phyloP scores from a whole-genome alignment of 2,888 invertebrate genomes.

The Pyralis farinalis region DNA sequence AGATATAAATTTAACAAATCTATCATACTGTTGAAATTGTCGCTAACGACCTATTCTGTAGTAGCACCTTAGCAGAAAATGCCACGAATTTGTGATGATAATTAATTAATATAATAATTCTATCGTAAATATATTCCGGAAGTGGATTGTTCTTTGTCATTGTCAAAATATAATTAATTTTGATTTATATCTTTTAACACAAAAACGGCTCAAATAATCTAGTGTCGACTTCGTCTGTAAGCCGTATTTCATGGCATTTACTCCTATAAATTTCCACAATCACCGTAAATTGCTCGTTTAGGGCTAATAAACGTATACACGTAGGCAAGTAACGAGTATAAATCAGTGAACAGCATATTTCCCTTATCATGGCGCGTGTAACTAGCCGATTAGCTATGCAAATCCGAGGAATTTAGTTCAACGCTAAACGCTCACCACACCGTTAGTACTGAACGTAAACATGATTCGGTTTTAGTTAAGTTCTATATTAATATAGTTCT shows the following conservation, averaged over 20 bases:
- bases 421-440: constrained; percentile 40
- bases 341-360: constrained; percentile 55
- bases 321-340: constrained; percentile 33
- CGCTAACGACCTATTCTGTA: too few species aligned
- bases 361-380: constrained; percentile 48
- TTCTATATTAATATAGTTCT: too few species aligned
- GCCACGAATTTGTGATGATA: too few species aligned
- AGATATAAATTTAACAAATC: too few species aligned
- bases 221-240: not conserved
- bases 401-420: constrained; percentile 49
- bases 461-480: too few species aligned
- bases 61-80: too few species aligned
- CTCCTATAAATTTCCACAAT: constrained; percentile 19
- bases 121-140: too few species aligned
- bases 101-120: too few species aligned
- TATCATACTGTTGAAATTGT: too few species aligned
- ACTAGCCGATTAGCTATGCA: constrained; percentile 59
- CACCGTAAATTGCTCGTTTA: constrained; percentile 39
- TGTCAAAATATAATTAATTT: too few species aligned
- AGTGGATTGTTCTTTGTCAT: too few species aligned
- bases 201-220: constrained; percentile 4
- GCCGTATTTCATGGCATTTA: not conserved
- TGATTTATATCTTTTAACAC: not conserved
- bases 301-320: constrained; percentile 41
- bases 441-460: too few species aligned